Evolutionary conservation across 2,888 invertebrate genomes (phyloP).

Genomic region (Dasysyrphus albostriatus): DNA sequence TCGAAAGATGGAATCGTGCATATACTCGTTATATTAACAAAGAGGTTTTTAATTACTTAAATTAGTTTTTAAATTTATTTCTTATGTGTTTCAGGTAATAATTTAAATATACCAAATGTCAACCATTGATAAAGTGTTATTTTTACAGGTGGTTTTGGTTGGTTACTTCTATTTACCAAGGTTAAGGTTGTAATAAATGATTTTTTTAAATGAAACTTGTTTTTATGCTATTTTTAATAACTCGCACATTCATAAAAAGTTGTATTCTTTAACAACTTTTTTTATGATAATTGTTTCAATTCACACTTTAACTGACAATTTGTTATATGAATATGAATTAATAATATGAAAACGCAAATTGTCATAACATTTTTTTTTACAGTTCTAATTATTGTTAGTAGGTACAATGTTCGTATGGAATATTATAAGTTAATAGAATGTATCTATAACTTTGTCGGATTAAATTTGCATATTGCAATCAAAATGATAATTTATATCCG

Average conservation of each 20-base stretch:
- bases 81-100: not conserved
- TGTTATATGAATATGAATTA: not conserved
- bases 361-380: constrained; percentile 7
- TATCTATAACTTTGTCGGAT: not conserved
- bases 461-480: not conserved
- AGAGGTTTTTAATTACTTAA: too few relatives aligned
- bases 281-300: not conserved
- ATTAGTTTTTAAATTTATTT: too few relatives aligned
- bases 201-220: not conserved
- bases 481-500: not conserved
- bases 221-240: not conserved
- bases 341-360: not conserved
- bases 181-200: constrained; percentile 34
- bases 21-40: too few relatives aligned
- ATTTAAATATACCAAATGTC: not conserved
- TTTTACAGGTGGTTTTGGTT: not conserved
- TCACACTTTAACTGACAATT: not conserved
- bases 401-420: not conserved
- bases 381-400: not conserved
- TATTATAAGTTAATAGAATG: not conserved
- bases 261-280: not conserved
- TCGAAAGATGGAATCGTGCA: too few relatives aligned
- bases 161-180: constrained; percentile 2
- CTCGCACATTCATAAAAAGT: not conserved
- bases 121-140: not conserved